A percentile compares a stretch with the other conserved stretches of the same genome.
Evolutionary conservation across 2,888 invertebrate genomes (phyloP).

Genomic region (Parasteatoda lunata): DNA sequence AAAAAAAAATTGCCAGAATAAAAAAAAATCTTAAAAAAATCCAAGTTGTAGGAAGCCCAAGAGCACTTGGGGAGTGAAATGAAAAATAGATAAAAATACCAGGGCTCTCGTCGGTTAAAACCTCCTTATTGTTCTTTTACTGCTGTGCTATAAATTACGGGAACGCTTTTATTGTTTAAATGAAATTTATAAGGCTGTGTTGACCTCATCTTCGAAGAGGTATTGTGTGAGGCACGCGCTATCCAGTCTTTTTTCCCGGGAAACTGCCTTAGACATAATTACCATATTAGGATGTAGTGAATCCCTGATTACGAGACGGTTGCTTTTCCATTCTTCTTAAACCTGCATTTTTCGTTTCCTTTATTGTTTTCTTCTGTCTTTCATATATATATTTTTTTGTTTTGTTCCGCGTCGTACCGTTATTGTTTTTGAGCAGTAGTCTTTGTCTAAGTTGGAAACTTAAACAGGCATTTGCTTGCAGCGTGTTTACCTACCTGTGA

Average conservation of each 20-base stretch:
- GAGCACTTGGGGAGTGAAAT: conserved; percentile 11
- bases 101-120: conserved; percentile 49
- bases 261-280: conserved; percentile 36
- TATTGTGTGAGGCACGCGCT: conserved; percentile 59
- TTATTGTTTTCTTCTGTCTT: conserved; percentile 12
- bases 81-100: conserved; percentile 43
- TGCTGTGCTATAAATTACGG: conserved; percentile 62
- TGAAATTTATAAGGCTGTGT: conserved; percentile 63
- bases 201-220: conserved; percentile 55
- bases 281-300: conserved; percentile 56
- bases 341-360: not conserved
- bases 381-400: conserved; percentile 4
- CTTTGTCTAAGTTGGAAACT: conserved; percentile 18
- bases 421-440: conserved; percentile 50
- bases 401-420: conserved; percentile 11
- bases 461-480: conserved; percentile 55
- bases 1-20: no score
- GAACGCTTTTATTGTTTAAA: conserved; percentile 62
- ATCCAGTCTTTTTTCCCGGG: conserved; percentile 1
- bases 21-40: no score
- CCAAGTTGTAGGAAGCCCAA: not conserved
- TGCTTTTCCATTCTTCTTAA: conserved; percentile 28
- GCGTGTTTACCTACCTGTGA: conserved; percentile 62
- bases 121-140: conserved; percentile 66
- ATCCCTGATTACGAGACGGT: conserved; percentile 42